Percentiles rank a stretch among this genome's conserved stretches.
Evolutionary conservation across 2,888 invertebrate genomes (phyloP).

Genomic region (Nymphalis urticae): DNA sequence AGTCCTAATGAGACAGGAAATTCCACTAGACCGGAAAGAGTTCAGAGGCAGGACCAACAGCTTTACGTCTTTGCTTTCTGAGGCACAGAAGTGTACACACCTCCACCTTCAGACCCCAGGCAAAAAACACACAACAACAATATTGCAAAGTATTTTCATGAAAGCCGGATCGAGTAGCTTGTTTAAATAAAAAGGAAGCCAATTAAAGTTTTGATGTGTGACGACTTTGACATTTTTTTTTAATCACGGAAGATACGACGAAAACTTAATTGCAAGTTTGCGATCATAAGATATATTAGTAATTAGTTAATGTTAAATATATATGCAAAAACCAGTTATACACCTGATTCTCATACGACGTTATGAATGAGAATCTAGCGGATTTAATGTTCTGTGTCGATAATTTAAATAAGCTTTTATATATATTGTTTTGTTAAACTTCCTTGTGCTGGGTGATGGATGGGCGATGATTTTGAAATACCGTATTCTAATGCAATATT

Average conservation of each 20-base stretch:
- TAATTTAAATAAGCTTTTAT: conserved; percentile 6
- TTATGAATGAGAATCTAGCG: conserved; percentile 22
- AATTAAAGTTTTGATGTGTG: conserved; percentile 1
- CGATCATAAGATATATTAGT: neutral
- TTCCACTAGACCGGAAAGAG: too few species aligned
- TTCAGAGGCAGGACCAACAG: too few species aligned
- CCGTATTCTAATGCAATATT: too few species aligned
- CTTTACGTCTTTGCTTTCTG: too few species aligned
- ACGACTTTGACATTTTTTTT: too few species aligned
- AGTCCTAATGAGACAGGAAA: too few species aligned
- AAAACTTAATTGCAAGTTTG: neutral
- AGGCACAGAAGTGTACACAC: too few species aligned
- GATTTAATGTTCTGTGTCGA: conserved; percentile 11
- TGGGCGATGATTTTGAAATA: too few species aligned
- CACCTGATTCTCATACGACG: conserved; percentile 18
- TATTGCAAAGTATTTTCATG: too few species aligned
- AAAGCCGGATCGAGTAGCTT: neutral
- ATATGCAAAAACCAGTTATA: conserved; percentile 7
- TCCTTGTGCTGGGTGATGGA: too few species aligned
- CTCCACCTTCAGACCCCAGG: too few species aligned
- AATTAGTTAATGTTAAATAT: conserved; percentile 5
- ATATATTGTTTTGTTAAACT: neutral
- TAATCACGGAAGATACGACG: neutral
- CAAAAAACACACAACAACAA: too few species aligned
- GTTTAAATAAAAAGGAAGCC: neutral